These are phyloP conservation scores for Meganola albula DNA, from an alignment of 2,888 invertebrate species.

Conservation along the genomic window DNA sequence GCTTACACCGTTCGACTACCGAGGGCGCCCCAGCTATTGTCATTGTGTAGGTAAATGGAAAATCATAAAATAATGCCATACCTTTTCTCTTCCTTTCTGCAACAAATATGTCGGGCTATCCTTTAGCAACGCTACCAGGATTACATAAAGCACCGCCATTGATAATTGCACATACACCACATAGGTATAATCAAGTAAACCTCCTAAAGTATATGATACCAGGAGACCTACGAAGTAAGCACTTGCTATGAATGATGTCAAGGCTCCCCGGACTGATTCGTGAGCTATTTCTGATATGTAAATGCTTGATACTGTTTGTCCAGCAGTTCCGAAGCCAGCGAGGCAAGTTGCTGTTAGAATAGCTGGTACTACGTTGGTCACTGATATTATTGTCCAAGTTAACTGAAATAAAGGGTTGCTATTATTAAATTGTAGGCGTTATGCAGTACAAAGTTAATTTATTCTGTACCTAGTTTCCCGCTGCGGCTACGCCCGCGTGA, in stretches of 20 bases:
- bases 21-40: too few species aligned
- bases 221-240: slow-evolving; percentile 50
- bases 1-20: too few species aligned
- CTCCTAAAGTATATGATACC: slow-evolving; percentile 49
- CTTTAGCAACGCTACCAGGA: slow-evolving; percentile 40
- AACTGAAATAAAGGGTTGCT: slow-evolving; percentile 37
- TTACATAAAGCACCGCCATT: slow-evolving; percentile 45
- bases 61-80: too few species aligned
- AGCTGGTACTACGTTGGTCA: slow-evolving; percentile 36
- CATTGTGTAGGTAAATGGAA: too few species aligned
- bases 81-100: slow-evolving; percentile 47
- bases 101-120: slow-evolving; percentile 57
- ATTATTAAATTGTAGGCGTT: too few species aligned
- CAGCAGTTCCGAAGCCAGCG: slow-evolving; percentile 49
- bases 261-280: slow-evolving; percentile 48
- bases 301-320: slow-evolving; percentile 48
- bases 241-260: slow-evolving; percentile 43
- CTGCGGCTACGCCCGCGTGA: too few species aligned
- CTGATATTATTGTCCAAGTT: slow-evolving; percentile 43
- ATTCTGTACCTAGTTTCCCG: too few species aligned
- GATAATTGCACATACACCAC: slow-evolving; percentile 44
- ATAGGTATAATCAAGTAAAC: slow-evolving; percentile 42
- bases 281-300: slow-evolving; percentile 56
- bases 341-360: slow-evolving; percentile 40
- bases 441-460: too few species aligned